These are phyloP conservation scores for Drosophila pachea DNA, from an alignment of 1,140 invertebrate species.

Conservation along the genomic window DNA sequence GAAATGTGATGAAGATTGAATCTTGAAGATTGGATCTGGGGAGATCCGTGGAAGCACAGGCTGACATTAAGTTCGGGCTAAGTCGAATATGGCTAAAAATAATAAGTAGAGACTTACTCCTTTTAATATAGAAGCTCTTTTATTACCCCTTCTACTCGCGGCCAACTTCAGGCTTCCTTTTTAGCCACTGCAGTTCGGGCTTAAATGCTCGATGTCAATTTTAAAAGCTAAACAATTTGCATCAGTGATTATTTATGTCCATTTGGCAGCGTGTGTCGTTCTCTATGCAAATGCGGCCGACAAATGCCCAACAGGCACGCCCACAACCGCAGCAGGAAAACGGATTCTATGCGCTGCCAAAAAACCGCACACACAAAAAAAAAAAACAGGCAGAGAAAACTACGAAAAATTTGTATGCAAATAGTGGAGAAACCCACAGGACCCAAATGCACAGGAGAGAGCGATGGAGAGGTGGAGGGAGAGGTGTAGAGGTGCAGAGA, in stretches of 20 bases:
- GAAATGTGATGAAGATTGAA: neutral
- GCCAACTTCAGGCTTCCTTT: neutral
- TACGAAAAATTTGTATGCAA: conserved; percentile 46
- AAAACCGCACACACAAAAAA: conserved; percentile 3
- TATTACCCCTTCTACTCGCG: no score
- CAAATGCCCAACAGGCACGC: conserved; percentile 44
- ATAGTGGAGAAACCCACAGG: conserved; percentile 28
- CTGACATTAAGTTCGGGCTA: no score
- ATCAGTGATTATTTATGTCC: conserved; percentile 73
- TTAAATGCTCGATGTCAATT: conserved; percentile 4
- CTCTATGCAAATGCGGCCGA: conserved; percentile 49
- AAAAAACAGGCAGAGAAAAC: neutral
- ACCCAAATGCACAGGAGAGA: neutral
- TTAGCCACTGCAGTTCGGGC: conserved; percentile 1
- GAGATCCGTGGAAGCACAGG: no score
- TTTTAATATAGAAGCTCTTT: no score
- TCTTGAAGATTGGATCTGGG: no score
- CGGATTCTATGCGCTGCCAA: conserved; percentile 20
- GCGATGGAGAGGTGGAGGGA: no score
- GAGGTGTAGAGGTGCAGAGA: no score
- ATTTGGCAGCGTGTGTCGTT: conserved; percentile 51
- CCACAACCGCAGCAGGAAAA: conserved; percentile 54
- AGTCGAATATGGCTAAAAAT: no score
- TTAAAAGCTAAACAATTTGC: conserved; percentile 39
- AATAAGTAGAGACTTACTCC: no score